phyloP scores from a whole-genome alignment of 2,888 invertebrate genomes.

The Scaptomyza reducta region DNA sequence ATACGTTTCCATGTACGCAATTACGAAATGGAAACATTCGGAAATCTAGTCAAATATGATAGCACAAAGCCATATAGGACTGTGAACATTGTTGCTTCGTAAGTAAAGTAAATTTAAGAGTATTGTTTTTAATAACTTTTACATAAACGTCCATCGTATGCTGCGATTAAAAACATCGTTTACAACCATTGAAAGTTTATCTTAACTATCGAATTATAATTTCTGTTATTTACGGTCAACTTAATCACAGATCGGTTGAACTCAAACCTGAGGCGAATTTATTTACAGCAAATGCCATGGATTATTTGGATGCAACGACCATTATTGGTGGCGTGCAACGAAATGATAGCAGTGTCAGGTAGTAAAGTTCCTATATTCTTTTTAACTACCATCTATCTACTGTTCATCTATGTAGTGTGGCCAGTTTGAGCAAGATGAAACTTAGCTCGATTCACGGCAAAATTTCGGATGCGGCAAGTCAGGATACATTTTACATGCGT shows the following conservation, averaged over 20 bases:
- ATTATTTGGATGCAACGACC: slow-evolving; percentile 46
- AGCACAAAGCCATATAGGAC: background rate
- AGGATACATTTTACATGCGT: slow-evolving; percentile 38
- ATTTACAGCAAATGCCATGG: slow-evolving; percentile 54
- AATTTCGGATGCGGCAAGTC: slow-evolving; percentile 9
- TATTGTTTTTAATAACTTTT: too few relatives aligned
- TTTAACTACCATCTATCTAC: background rate
- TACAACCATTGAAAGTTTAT: too few relatives aligned
- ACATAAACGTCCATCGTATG: too few relatives aligned
- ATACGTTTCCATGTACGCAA: slow-evolving; percentile 57
- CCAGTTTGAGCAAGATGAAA: slow-evolving; percentile 45
- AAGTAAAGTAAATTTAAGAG: slow-evolving; percentile 24
- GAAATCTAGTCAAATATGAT: slow-evolving; percentile 68
- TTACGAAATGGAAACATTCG: slow-evolving; percentile 71
- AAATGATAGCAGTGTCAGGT: slow-evolving; percentile 55
- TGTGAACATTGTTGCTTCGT: slow-evolving; percentile 49
- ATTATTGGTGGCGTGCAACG: slow-evolving; percentile 57
- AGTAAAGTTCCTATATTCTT: background rate
- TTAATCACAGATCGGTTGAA: slow-evolving; percentile 44
- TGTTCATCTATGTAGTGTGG: slow-evolving; percentile 30
- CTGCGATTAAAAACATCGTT: too few relatives aligned
- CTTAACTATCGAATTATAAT: too few relatives aligned
- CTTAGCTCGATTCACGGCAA: slow-evolving; percentile 40
- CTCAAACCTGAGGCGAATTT: slow-evolving; percentile 39
- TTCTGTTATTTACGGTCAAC: too few relatives aligned